Evolutionary conservation across 53 echinoderm and acorn worm species (phyloP), one percentile per base, ranked within the genome.

Genomic region (Astropecten irregularis): DNA sequence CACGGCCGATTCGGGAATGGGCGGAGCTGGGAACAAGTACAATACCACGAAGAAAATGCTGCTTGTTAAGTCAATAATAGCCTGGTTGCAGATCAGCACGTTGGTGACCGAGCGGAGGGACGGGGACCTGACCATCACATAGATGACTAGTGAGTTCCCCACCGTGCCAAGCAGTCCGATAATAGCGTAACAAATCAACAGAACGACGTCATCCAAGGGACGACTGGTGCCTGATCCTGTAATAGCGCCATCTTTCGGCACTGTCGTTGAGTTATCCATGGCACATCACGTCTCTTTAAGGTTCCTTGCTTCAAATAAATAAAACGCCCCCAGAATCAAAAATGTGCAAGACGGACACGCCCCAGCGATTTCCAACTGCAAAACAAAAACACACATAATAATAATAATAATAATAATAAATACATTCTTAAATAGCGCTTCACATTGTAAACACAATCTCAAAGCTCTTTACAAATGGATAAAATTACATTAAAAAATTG

Each of bases 31-130:
- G 13, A 61, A 33, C 13, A 93, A 85, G 49, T 88, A 91, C 0
- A 90, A 52, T 3, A 77, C 54, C 56, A 93, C 85, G 64, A 93
- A 93, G 59, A 93, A 60, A 19, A 93, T 39, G 56, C 91, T 90
- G 23, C 88, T 93, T 0, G 71, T 81, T 48, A 93, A 68, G 76
- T 93, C 93, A 11, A 93, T 93, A 10, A 88, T 40, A 36, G 93
- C 81, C 63, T 93, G 93, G 74, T 93, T 93, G 50, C 85, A 81
- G 57, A 93, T 88, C 40, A 93, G 73, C 15, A 91, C 88, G 18
- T 91, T 93, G 33, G 93, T 93, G 54, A 85, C 85, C 28, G 90
- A 88, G 30, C 87, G 76, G 3, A 93, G 82, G 36, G 88, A 91
- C 25, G 84, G 87, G 4, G 85, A 82, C 50, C 57, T 70, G 47